Evolutionary conservation across 2,888 invertebrate species (phyloP).

Genomic region (Leucophenga montana): DNA sequence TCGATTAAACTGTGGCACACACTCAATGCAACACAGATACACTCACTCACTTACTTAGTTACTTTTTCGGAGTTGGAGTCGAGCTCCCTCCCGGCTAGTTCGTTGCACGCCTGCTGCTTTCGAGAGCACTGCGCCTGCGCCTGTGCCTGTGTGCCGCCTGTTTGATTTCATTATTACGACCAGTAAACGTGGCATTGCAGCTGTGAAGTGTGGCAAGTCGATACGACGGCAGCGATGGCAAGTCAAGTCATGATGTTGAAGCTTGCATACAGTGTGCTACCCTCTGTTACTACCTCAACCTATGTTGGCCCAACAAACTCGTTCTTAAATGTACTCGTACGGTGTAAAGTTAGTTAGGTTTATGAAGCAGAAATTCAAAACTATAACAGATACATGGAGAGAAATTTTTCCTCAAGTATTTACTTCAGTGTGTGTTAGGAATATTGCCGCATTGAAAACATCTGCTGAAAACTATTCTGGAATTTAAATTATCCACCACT

Average conservation of each 20-base stretch:
- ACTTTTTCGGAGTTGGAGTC: too few species aligned
- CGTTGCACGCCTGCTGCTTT: too few species aligned
- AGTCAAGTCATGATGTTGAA: constrained; percentile 19
- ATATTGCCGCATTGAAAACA: too few species aligned
- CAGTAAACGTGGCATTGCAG: background rate
- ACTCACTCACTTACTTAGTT: background rate
- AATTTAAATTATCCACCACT: too few species aligned
- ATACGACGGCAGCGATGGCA: constrained; percentile 21
- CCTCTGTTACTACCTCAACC: background rate
- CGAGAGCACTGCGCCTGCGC: too few species aligned
- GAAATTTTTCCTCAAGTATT: background rate
- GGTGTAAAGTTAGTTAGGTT: constrained; percentile 5
- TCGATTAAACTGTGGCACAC: constrained; percentile 13
- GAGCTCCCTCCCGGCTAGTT: too few species aligned
- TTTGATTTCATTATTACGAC: constrained; percentile 26
- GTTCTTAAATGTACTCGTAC: background rate
- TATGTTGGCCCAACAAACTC: constrained; percentile 8
- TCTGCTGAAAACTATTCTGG: too few species aligned
- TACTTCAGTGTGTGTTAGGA: too few species aligned
- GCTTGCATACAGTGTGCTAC: background rate
- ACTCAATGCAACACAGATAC: background rate
- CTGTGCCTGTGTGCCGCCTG: background rate
- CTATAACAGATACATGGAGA: constrained; percentile 7
- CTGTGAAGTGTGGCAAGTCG: constrained; percentile 29
- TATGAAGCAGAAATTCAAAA: constrained; percentile 15